Evolutionary conservation across 2,113 vertebrate species (phyloP), one percentile per base, ranked within the genome.

Genomic region (Mugil cephalus): DNA sequence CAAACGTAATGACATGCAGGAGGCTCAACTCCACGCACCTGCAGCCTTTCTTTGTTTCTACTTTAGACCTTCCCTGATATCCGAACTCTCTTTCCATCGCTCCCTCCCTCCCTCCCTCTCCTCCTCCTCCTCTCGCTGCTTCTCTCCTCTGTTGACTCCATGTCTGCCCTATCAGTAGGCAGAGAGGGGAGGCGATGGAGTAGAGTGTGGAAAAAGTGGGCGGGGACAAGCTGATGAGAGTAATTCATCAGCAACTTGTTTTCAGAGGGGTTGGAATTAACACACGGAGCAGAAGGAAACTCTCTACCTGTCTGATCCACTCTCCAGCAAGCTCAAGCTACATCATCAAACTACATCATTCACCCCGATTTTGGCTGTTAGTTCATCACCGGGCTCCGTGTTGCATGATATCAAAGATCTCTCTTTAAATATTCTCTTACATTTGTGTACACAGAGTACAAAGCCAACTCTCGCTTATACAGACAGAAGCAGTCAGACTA

Each of bases 91-190:
- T 48, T 52, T 60, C 62, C 55, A 53, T 77, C 74, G 45, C 77
- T 74, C 64, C 52, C 82, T 64, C 36, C 35, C 59, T 14, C 34
- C 52, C 45, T 55, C 56, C 18, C 24, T 21, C 56, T 47, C 46
- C 11, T 58, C 81, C 46, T 59, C 82, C 62, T 62, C 67, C 78
- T 56, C 62, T 54, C 14, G 1, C 58, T 14, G 63, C 69, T 58
- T 83, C 77, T 58, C 77, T 79, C 76, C 69, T 84, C 74, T 42
- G 69, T 80, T 85, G 83, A 83, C 71, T 88, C 82, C 83, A 84
- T 85, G 82, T 67, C 82, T 81, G 80, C 62, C 87, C 85, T 84
- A 90, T 90, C 86, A 77, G 76, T 77, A 82, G 80, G 43, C 78
- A 34, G 84, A 50, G 84, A 73, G 54, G 77, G 69, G 65, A 74